Conservation (phyloP, 2,797 vertebrate genomes). For the Tapirus indicus region DNA sequence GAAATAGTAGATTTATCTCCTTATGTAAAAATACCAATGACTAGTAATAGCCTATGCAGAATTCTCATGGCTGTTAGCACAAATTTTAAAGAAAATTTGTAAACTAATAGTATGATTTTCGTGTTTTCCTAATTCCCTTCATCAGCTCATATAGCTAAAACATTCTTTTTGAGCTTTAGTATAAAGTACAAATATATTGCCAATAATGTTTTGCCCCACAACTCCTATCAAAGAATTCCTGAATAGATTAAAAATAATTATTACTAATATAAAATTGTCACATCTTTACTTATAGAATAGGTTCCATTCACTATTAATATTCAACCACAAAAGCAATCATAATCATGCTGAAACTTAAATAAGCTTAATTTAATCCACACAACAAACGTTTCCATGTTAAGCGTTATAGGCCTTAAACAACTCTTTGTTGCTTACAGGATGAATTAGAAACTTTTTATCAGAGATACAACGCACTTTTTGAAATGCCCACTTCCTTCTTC, state of each 20-base stretch:
- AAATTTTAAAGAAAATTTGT: neutral
- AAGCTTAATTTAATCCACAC: neutral
- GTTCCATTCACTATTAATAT: neutral
- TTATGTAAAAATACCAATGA: neutral
- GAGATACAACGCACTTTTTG: neutral
- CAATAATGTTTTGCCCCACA: neutral
- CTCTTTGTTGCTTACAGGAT: neutral
- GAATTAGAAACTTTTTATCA: neutral
- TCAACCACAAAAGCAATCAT: neutral
- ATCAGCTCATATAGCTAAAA: neutral
- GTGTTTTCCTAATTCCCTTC: neutral
- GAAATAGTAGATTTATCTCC: neutral
- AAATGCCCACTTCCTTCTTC: neutral
- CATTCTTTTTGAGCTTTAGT: neutral
- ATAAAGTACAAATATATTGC: neutral
- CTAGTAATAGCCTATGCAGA: neutral
- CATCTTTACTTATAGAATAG: neutral
- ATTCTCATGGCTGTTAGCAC: neutral
- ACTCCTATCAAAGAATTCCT: neutral
- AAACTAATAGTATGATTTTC: neutral
- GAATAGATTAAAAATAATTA: neutral
- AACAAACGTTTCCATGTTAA: neutral
- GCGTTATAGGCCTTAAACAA: neutral
- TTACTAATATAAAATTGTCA: neutral
- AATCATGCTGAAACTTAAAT: neutral